Evolutionary conservation across 2,113 vertebrate species (phyloP).

Genomic region (Ardeotis arabs): DNA sequence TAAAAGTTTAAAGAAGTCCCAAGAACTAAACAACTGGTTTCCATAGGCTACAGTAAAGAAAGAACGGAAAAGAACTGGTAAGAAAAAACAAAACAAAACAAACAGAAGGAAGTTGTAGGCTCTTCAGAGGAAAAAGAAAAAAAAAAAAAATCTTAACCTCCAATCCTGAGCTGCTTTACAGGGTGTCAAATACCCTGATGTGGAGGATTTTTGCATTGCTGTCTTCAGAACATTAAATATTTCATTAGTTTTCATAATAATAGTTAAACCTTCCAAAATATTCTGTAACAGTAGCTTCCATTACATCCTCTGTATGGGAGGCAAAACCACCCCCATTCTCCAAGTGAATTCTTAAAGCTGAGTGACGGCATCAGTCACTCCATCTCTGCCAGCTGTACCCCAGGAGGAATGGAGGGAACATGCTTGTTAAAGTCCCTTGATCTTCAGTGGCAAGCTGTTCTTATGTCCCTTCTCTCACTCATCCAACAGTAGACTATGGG

Average conservation of each 20-base stretch:
- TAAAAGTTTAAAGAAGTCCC: neutral
- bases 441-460: neutral
- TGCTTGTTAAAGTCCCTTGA: neutral
- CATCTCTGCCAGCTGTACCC: neutral
- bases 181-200: neutral
- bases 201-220: neutral
- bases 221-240: neutral
- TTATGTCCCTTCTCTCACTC: neutral
- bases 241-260: neutral
- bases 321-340: neutral
- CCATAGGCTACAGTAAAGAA: neutral
- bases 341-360: neutral
- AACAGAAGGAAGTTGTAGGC: neutral
- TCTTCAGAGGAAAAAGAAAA: neutral
- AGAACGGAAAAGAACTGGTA: neutral
- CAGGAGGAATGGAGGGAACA: neutral
- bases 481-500: neutral
- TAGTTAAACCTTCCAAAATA: neutral
- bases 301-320: neutral
- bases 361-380: neutral
- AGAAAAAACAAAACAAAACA: neutral
- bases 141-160: neutral
- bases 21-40: neutral
- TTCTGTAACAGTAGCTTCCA: neutral
- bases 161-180: neutral